Conservation (phyloP, 2,888 invertebrate species). For the Yponomeuta evonymella region DNA sequence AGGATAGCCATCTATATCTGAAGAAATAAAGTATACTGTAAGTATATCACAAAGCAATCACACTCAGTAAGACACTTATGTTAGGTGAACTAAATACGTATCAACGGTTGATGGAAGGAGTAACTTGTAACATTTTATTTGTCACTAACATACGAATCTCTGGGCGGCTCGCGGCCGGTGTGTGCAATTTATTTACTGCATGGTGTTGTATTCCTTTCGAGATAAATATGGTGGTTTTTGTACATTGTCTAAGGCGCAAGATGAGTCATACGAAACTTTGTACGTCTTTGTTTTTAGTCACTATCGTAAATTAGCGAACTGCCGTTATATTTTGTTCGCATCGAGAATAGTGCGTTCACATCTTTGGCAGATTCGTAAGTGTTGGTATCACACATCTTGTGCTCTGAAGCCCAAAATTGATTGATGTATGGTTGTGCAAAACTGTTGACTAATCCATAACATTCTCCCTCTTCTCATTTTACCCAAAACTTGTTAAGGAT, state of each 20-base stretch:
- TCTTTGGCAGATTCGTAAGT: too few species aligned
- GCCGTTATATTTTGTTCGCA: too few species aligned
- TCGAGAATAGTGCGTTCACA: too few species aligned
- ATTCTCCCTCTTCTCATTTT: constrained; percentile 73
- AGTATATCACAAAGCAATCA: constrained; percentile 75
- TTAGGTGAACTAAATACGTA: constrained; percentile 65
- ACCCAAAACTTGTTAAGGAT: constrained; percentile 75
- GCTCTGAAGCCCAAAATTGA: constrained; percentile 38
- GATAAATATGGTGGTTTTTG: constrained; percentile 56
- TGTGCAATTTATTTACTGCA: constrained; percentile 57
- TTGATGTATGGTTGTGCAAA: constrained; percentile 41
- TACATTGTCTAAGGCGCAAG: constrained; percentile 30
- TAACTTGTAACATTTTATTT: constrained; percentile 40
- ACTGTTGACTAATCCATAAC: constrained; percentile 74
- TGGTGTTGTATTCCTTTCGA: constrained; percentile 61
- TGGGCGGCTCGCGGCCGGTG: constrained; percentile 29
- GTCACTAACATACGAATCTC: constrained; percentile 43
- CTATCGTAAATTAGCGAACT: too few species aligned
- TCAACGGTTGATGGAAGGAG: constrained; percentile 40
- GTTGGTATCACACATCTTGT: constrained; percentile 43
- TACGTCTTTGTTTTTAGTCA: background rate
- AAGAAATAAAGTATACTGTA: constrained; percentile 76
- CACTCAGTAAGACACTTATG: constrained; percentile 71
- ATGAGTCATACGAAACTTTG: constrained; percentile 43
- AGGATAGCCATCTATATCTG: constrained; percentile 81